A percentile compares a stretch with the other conserved stretches of the same genome.
Conservation (phyloP, 2,113 vertebrate species). For the Chroicocephalus ridibundus region DNA sequence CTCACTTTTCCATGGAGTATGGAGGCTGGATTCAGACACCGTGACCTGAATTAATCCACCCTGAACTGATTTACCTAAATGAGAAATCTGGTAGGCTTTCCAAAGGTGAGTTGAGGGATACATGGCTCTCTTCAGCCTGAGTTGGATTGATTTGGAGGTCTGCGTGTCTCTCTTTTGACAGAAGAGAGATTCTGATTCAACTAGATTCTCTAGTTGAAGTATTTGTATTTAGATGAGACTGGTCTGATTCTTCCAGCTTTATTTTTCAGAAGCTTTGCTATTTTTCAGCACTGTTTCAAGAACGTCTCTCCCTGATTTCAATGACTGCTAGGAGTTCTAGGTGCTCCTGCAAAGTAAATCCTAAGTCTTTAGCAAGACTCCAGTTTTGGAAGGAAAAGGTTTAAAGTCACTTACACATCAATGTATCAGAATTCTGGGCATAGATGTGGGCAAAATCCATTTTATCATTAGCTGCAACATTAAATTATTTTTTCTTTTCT, state of each 20-base stretch:
- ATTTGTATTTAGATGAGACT: not conserved
- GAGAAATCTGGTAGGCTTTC: not conserved
- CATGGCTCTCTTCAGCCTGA: not conserved
- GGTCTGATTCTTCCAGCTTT: not conserved
- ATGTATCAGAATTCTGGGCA: not conserved
- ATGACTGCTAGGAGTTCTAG: not conserved
- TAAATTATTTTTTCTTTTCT: not conserved
- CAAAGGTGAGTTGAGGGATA: not conserved
- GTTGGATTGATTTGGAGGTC: not conserved
- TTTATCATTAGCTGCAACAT: not conserved
- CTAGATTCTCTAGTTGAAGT: too few relatives aligned
- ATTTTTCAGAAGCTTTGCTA: not conserved
- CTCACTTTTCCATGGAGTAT: not conserved
- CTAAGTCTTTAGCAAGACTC: not conserved
- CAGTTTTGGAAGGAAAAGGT: not conserved
- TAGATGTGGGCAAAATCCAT: not conserved
- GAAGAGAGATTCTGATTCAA: not conserved
- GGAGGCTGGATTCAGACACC: not conserved
- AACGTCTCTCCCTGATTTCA: not conserved
- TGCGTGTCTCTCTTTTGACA: not conserved
- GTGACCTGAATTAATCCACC: not conserved
- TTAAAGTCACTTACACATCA: not conserved
- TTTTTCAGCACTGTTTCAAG: not conserved
- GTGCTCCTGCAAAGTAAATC: not conserved
- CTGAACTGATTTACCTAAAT: not conserved